These are phyloP conservation scores for Pyrocoelia pectoralis DNA, from an alignment of 2,888 invertebrate genomes.

Conservation along the genomic window DNA sequence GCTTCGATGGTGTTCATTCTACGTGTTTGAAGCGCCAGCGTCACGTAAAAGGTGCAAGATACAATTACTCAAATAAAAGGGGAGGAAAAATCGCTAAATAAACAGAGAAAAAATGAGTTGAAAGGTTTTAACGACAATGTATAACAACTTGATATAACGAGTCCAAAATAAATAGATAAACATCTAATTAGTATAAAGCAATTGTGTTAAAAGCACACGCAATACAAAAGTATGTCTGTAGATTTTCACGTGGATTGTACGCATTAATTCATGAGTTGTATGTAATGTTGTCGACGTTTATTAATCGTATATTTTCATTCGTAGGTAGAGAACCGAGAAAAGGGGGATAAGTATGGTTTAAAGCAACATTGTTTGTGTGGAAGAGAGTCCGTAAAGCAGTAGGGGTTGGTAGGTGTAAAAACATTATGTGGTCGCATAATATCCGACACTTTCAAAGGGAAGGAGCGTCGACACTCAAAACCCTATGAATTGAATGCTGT, in stretches of 20 bases:
- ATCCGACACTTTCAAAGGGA: conserved; percentile 30
- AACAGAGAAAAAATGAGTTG: not conserved
- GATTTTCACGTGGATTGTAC: conserved; percentile 9
- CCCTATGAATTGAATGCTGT: conserved; percentile 40
- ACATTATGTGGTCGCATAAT: conserved; percentile 33
- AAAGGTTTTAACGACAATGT: not conserved
- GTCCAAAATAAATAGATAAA: not conserved
- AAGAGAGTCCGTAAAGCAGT: conserved; percentile 27
- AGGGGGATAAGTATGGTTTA: conserved; percentile 15
- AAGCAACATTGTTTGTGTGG: conserved; percentile 29
- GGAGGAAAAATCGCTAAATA: not conserved
- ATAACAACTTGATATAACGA: not conserved
- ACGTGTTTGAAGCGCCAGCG: conserved; percentile 13
- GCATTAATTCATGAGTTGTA: conserved; percentile 15
- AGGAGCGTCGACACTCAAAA: conserved; percentile 26
- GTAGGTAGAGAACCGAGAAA: not conserved
- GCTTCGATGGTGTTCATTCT: conserved; percentile 20
- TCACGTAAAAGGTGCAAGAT: conserved; percentile 18
- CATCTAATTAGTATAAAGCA: not conserved
- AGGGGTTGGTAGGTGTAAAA: conserved; percentile 34
- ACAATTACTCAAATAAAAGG: conserved; percentile 8
- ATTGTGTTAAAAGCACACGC: conserved; percentile 19
- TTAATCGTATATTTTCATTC: conserved; percentile 24
- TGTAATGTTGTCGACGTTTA: conserved; percentile 23
- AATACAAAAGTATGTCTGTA: conserved; percentile 16